Evolutionary conservation across 2,797 vertebrate genomes (phyloP), one percentile per base, ranked within the genome.

Genomic region (Sebastes diaconus): DNA sequence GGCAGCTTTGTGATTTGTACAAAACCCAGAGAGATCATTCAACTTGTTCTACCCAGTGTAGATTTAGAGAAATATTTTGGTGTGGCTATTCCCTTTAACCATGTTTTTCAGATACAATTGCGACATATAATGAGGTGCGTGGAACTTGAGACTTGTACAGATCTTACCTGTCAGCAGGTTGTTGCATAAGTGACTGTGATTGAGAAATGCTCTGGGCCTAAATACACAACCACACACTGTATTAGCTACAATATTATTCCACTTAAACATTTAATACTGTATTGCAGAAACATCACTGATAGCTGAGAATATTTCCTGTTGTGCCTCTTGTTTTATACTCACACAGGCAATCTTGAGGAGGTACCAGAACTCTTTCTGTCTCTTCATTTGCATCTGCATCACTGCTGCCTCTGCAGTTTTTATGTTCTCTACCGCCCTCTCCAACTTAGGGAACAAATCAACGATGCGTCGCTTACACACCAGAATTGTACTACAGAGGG

Each of bases 321-420:
- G 8, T 46, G 2, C 1, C 3, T 14, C 54, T 54, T 50, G 3
- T 68, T 64, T n/a, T 25, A 65, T 84, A 95, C 98, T 97, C 92
- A 99, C 99, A 77, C 98, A 99, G 79, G 97, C 98, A 78, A 99
- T 98, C 95, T 98, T 99, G 81, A 99, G 96, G 72, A 99, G 95
- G 89, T 98, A 97, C 98, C 99, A 99, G 87, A 99, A 99, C 92
- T 99, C 98, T 78, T 97, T 96, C 92, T 99, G 98, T 78, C 99
- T 96, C 90, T 98, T 99, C 69, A 96, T 96, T 88, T 99, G 99
- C 97, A 99, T 99, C 90, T 98, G 97, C 97, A 99, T 98, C 79
- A 99, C 96, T 2, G 96, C 97, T 68, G 90, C 95, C 91, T 99
- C 98, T 46, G 98, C 97, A 77, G 97, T 96, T 94, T 97, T 99